Evolutionary conservation across 2,113 vertebrate species (phyloP).

Genomic region (Spermophilus dauricus): DNA sequence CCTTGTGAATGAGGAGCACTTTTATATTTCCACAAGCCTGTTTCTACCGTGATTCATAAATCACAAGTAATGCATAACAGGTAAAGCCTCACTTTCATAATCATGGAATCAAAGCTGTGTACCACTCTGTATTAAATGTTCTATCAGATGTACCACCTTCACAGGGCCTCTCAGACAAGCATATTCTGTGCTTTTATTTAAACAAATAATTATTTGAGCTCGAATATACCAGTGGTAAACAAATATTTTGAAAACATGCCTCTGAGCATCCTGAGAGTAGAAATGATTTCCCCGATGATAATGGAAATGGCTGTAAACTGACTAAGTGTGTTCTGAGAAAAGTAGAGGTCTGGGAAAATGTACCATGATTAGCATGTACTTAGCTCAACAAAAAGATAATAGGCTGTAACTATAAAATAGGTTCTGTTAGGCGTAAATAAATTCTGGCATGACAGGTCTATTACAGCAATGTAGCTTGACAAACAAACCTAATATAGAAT

Average conservation of each 20-base stretch:
- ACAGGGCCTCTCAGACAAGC: background rate
- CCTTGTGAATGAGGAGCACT: constrained; percentile 51
- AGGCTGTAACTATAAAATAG: constrained; percentile 17
- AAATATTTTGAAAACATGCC: background rate
- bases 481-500: background rate
- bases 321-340: background rate
- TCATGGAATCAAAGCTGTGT: background rate
- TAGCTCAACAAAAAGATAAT: constrained; percentile 48
- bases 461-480: background rate
- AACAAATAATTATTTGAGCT: background rate
- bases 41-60: background rate
- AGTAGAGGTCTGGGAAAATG: background rate
- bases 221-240: background rate
- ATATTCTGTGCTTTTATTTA: background rate
- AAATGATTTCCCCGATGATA: background rate
- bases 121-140: background rate
- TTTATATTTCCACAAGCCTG: background rate
- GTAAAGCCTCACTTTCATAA: background rate
- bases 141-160: background rate
- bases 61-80: background rate
- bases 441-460: background rate
- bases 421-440: background rate
- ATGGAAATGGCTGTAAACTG: background rate
- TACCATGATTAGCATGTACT: constrained; percentile 38
- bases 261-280: background rate